These are phyloP conservation scores for Trialeurodes vaporariorum DNA, from an alignment of 1,140 invertebrate species.

Conservation along the genomic window DNA sequence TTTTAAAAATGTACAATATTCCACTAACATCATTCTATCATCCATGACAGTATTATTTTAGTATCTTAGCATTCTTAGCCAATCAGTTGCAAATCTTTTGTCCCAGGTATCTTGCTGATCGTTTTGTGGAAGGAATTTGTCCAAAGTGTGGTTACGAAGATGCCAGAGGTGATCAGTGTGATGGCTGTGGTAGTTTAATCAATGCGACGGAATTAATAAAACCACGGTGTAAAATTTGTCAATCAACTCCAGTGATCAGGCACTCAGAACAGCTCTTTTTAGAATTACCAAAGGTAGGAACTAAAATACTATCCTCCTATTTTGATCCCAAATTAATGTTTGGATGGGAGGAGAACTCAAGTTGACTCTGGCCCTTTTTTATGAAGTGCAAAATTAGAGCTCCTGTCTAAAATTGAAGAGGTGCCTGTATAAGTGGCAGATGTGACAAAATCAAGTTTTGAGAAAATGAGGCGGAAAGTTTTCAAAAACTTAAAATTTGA, in stretches of 20 bases:
- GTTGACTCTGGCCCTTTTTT: neutral
- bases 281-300: constrained; percentile 72
- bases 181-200: constrained; percentile 92
- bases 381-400: neutral
- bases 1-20: too few relatives aligned
- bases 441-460: too few relatives aligned
- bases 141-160: constrained; percentile 86
- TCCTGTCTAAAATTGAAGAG: neutral
- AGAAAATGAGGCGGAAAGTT: too few relatives aligned
- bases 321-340: neutral
- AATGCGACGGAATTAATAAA: constrained; percentile 85
- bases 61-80: too few relatives aligned
- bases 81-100: too few relatives aligned
- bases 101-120: constrained; percentile 57
- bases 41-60: too few relatives aligned
- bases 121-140: constrained; percentile 96
- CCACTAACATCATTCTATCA: too few relatives aligned
- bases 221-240: constrained; percentile 88
- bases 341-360: neutral
- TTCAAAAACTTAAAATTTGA: too few relatives aligned
- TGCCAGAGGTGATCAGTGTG: constrained; percentile 97
- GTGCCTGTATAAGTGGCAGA: too few relatives aligned
- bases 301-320: constrained; percentile 1
- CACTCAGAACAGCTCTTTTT: constrained; percentile 86
- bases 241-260: constrained; percentile 54